Evolutionary conservation across 2,888 invertebrate genomes (phyloP).

Genomic region (Epinotia bilunana): DNA sequence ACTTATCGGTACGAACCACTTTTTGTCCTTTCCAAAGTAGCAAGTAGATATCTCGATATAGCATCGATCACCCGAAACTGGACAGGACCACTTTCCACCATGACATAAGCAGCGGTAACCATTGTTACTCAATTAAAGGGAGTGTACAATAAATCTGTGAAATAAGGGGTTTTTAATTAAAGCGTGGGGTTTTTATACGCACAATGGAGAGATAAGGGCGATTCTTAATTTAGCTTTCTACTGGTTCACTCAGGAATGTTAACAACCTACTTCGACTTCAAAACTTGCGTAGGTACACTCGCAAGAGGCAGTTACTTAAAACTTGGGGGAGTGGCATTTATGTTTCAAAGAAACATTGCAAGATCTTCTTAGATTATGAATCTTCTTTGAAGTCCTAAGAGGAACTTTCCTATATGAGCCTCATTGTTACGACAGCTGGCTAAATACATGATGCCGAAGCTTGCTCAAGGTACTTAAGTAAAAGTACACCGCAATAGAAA

Average conservation of each 20-base stretch:
- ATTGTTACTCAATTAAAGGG: conserved; percentile 60
- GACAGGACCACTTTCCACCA: conserved; percentile 77
- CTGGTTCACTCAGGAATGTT: conserved; percentile 22
- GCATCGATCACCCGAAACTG: conserved; percentile 73
- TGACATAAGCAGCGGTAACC: conserved; percentile 69
- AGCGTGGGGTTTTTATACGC: conserved; percentile 62
- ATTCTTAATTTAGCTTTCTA: conserved; percentile 35
- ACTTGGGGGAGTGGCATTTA: background rate
- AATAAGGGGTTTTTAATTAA: conserved; percentile 73
- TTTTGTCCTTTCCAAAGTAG: conserved; percentile 78
- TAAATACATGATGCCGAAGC: background rate
- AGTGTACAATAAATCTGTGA: conserved; percentile 55
- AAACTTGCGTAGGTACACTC: background rate
- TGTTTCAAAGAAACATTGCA: background rate
- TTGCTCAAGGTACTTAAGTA: conserved; percentile 9
- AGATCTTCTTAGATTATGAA: background rate
- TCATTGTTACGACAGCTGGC: background rate
- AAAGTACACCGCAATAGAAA: conserved; percentile 14
- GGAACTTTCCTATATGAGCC: background rate
- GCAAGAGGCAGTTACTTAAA: background rate
- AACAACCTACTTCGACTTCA: background rate
- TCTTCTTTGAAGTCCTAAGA: too few species aligned
- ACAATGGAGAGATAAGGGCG: conserved; percentile 32
- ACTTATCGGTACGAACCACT: conserved; percentile 65
- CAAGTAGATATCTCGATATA: conserved; percentile 66